These are phyloP conservation scores for Tetramorium alpestre DNA, from an alignment of 1,140 invertebrate genomes.

Conservation along the genomic window DNA sequence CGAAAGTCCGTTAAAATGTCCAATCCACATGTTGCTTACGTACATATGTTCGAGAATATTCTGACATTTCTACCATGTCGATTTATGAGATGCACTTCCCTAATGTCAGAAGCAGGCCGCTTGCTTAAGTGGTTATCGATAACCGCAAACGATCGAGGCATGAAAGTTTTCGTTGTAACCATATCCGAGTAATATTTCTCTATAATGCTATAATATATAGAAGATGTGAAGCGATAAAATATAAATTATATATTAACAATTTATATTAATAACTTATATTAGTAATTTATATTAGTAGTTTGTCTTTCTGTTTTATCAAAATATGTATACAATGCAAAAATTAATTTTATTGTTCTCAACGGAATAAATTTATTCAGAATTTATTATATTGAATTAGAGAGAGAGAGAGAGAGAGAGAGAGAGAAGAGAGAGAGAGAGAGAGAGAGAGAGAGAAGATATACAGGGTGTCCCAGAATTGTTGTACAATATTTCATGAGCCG, in stretches of 20 bases:
- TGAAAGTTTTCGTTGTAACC: conserved; percentile 11
- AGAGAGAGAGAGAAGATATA: too few relatives aligned
- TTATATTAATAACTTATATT: neutral
- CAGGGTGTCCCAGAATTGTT: too few relatives aligned
- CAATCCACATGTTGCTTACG: conserved; percentile 47
- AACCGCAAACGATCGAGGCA: conserved; percentile 29
- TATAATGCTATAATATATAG: neutral
- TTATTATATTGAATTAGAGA: neutral
- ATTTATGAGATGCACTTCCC: conserved; percentile 46
- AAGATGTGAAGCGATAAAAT: neutral
- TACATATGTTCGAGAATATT: conserved; percentile 14
- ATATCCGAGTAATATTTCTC: neutral
- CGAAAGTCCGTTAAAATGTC: conserved; percentile 48
- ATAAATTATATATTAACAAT: neutral
- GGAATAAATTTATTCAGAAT: neutral
- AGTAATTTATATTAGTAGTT: neutral
- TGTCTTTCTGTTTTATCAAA: neutral
- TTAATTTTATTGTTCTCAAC: neutral
- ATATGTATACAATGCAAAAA: neutral
- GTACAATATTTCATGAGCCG: too few relatives aligned
- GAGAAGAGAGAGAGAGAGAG: too few relatives aligned
- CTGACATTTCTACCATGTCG: conserved; percentile 39
- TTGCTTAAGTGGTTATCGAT: conserved; percentile 56
- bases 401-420: too few relatives aligned
- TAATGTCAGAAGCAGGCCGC: conserved; percentile 35